Conservation (phyloP, 2,113 vertebrate genomes). For the Mormyrus lacerda region DNA sequence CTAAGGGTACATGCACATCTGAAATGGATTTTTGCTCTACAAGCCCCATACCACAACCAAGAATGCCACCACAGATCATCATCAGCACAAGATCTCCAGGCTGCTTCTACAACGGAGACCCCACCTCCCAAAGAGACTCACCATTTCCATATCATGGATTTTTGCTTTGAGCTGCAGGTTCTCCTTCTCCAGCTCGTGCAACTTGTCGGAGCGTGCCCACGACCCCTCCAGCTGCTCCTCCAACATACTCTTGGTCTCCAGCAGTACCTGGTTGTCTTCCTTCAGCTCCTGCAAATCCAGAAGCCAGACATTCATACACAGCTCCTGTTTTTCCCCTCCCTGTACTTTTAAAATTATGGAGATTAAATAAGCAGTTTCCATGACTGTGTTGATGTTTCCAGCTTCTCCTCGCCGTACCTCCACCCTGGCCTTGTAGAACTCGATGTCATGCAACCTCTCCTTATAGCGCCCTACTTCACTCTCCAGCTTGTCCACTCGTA, state of each 20-base stretch:
- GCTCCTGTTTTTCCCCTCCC: not conserved
- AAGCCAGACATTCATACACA: not conserved
- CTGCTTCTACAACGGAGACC: not conserved
- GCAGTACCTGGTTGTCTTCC: slow-evolving; percentile 93
- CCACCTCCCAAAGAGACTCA: slow-evolving; percentile 36
- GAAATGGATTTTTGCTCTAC: slow-evolving; percentile 1
- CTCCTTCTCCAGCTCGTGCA: slow-evolving; percentile 93
- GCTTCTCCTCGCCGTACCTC: slow-evolving; percentile 66
- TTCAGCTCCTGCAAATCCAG: slow-evolving; percentile 78
- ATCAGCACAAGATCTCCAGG: not conserved
- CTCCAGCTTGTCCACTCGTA: slow-evolving; percentile 94
- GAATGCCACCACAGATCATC: not conserved
- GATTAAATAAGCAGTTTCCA: not conserved
- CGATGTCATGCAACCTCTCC: slow-evolving; percentile 89
- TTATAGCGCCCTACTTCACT: slow-evolving; percentile 89
- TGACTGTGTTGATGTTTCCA: not conserved
- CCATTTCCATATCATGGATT: slow-evolving; percentile 94
- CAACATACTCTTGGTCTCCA: slow-evolving; percentile 95
- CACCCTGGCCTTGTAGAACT: slow-evolving; percentile 94
- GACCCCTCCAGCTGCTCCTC: slow-evolving; percentile 88
- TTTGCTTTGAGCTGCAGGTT: slow-evolving; percentile 91
- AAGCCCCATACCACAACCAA: not conserved
- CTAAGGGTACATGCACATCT: slow-evolving; percentile 47
- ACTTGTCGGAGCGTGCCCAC: slow-evolving; percentile 84
- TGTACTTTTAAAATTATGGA: not conserved